Percentiles rank a stretch among this genome's conserved stretches.
phyloP scores from a whole-genome alignment of 2,113 vertebrate species.

The Upupa epops region DNA sequence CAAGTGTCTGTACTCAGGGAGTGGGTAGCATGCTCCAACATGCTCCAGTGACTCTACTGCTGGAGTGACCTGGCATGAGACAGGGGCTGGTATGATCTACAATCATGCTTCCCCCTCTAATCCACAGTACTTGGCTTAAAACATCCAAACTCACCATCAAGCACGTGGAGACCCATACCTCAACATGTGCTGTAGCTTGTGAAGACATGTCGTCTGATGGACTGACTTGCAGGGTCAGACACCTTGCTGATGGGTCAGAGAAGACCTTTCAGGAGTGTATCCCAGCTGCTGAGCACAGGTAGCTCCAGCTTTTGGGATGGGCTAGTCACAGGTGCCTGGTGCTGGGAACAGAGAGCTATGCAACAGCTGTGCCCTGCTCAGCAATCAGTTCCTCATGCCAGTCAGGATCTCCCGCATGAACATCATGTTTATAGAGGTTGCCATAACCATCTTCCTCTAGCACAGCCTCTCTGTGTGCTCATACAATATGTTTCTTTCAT shows the following conservation, averaged over 20 bases:
- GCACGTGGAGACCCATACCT: not conserved
- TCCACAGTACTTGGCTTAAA: accelerated
- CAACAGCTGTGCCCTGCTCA: accelerated
- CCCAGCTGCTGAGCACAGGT: not conserved
- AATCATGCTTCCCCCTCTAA: not conserved
- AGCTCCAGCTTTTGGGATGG: not conserved
- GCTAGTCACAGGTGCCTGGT: accelerated
- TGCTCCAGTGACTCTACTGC: not conserved
- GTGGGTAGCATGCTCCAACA: accelerated
- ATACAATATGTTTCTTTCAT: not conserved
- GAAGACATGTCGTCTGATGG: accelerated
- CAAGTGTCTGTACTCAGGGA: not conserved
- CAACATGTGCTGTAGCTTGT: not conserved
- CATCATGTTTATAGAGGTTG: accelerated
- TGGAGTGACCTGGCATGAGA: accelerated
- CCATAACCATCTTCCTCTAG: not conserved
- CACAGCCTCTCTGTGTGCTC: not conserved
- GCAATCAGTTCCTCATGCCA: not conserved
- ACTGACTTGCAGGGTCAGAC: not conserved
- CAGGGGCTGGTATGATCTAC: not conserved
- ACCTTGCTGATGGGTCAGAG: not conserved
- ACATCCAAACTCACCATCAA: not conserved
- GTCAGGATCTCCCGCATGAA: not conserved
- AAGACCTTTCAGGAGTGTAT: not conserved
- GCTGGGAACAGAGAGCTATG: not conserved